Evolutionary conservation across 2,113 vertebrate genomes (phyloP).

Genomic region (Panurus biarmicus): DNA sequence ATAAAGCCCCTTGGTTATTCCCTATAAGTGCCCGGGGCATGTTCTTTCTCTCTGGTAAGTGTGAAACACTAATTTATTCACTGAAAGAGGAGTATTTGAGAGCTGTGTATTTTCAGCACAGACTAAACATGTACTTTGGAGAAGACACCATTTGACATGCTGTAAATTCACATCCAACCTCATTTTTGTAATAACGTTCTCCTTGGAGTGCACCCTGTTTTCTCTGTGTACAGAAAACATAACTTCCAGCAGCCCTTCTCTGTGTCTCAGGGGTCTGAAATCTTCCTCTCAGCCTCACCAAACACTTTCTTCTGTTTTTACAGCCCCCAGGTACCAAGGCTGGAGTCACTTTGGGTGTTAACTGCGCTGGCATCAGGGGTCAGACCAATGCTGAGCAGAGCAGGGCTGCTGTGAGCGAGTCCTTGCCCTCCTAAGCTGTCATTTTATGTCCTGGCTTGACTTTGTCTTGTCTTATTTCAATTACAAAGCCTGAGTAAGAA

Average conservation of each 20-base stretch:
- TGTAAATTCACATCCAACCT: not conserved
- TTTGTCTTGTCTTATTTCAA: not conserved
- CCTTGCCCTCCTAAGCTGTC: not conserved
- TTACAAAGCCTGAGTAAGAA: not conserved
- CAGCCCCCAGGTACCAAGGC: not conserved
- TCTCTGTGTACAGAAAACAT: not conserved
- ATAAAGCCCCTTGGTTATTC: not conserved
- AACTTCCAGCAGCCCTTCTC: not conserved
- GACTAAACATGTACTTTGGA: not conserved
- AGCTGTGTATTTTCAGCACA: not conserved
- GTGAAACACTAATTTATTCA: not conserved
- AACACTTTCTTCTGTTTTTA: not conserved
- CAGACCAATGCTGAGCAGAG: not conserved
- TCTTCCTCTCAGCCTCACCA: not conserved
- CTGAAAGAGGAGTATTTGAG: not conserved
- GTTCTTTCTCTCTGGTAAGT: not conserved
- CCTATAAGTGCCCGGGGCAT: not conserved
- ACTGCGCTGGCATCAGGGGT: not conserved
- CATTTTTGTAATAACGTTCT: not conserved
- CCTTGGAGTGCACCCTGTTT: not conserved
- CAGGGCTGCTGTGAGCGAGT: not conserved
- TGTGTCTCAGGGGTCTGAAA: not conserved
- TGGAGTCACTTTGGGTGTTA: not conserved
- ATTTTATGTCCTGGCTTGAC: conserved; percentile 28
- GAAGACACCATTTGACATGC: not conserved